Evolutionary conservation across 2,113 vertebrate genomes (phyloP).

Genomic region (Neofelis nebulosa): DNA sequence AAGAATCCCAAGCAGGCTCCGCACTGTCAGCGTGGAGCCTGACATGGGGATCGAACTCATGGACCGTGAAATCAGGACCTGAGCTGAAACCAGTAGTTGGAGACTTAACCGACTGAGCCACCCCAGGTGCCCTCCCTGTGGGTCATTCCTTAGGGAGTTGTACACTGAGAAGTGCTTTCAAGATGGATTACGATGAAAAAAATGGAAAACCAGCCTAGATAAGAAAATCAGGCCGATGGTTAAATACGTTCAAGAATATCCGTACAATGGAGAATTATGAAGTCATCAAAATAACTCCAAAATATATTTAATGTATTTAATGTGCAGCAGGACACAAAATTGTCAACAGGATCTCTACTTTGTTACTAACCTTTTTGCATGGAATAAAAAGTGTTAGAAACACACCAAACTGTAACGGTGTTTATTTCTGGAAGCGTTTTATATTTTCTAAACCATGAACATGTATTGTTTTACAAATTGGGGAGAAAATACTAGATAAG

Average conservation of each 20-base stretch:
- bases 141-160: not conserved
- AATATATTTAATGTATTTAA: not conserved
- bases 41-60: no score
- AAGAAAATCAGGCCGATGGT: not conserved
- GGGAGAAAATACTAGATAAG: no score
- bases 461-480: not conserved
- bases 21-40: no score
- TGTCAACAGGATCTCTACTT: not conserved
- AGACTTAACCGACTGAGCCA: no score
- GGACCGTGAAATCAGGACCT: no score
- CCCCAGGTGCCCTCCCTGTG: no score
- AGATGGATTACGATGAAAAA: not conserved
- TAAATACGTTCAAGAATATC: not conserved
- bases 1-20: no score
- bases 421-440: not conserved
- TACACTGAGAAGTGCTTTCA: not conserved
- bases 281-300: not conserved
- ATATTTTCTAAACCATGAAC: not conserved
- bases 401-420: not conserved
- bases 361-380: not conserved
- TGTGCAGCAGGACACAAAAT: not conserved
- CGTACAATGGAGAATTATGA: not conserved
- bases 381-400: not conserved
- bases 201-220: not conserved
- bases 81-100: no score